Conservation (phyloP, 2,888 invertebrate genomes). For the Cenopis cana region DNA sequence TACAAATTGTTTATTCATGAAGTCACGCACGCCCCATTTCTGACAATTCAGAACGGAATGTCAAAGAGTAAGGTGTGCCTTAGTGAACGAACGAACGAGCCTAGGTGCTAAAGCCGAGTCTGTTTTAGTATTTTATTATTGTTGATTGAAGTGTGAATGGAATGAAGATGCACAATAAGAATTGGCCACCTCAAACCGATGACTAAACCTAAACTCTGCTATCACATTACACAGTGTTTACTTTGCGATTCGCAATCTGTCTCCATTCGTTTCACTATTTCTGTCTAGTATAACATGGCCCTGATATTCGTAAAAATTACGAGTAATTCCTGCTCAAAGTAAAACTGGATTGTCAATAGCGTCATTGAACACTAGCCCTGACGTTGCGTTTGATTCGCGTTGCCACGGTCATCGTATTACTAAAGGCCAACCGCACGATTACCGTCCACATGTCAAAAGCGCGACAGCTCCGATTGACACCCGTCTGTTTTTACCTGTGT, state of each 20-base stretch:
- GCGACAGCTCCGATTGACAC: slow-evolving; percentile 30
- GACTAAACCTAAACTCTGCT: slow-evolving; percentile 11
- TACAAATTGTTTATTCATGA: neutral
- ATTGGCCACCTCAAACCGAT: slow-evolving; percentile 8
- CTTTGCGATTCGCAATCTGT: neutral
- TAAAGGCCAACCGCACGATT: slow-evolving; percentile 42
- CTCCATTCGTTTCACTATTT: neutral
- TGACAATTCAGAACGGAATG: neutral
- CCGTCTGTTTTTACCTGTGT: slow-evolving; percentile 9
- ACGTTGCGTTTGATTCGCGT: slow-evolving; percentile 4
- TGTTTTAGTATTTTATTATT: neutral
- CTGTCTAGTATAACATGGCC: neutral
- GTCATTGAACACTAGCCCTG: neutral
- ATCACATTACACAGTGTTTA: slow-evolving; percentile 23
- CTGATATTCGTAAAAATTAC: neutral
- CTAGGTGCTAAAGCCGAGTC: neutral
- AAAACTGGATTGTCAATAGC: neutral
- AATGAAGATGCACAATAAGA: slow-evolving; percentile 18
- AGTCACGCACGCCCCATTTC: neutral
- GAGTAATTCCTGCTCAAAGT: neutral
- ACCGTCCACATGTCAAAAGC: slow-evolving; percentile 23
- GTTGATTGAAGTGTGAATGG: slow-evolving; percentile 1
- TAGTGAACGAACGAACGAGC: neutral
- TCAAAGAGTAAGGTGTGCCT: neutral
- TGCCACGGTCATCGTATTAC: slow-evolving; percentile 42